Conservation (phyloP, 2,797 vertebrate genomes). For the Loris lydekkerianus region DNA sequence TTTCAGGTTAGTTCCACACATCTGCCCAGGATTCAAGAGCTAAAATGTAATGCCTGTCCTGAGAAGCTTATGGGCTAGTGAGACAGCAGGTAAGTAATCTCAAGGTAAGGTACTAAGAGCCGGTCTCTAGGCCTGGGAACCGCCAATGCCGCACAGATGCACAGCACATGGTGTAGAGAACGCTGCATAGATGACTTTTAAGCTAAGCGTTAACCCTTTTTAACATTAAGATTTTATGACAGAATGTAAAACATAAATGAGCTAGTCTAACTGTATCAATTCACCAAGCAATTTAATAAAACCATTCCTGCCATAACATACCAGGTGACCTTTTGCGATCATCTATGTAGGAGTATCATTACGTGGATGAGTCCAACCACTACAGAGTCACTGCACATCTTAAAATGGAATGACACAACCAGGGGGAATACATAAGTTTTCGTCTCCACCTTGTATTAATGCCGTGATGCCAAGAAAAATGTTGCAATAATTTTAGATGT, state of each 20-base stretch:
- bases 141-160: background rate
- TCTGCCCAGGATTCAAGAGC: background rate
- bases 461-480: constrained; percentile 65
- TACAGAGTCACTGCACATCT: background rate
- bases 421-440: constrained; percentile 53
- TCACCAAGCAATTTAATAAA: constrained; percentile 46
- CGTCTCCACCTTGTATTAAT: constrained; percentile 67
- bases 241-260: constrained; percentile 45
- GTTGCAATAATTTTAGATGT: background rate
- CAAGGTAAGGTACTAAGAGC: background rate
- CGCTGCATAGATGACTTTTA: background rate
- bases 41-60: background rate
- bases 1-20: background rate
- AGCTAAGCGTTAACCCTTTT: background rate
- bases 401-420: constrained; percentile 56
- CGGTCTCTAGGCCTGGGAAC: background rate
- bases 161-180: background rate
- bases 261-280: constrained; percentile 11
- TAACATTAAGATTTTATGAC: background rate
- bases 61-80: background rate
- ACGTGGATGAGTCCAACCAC: background rate
- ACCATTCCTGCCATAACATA: background rate
- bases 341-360: background rate
- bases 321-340: background rate
- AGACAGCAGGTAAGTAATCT: background rate